Evolutionary conservation across 2,113 vertebrate genomes (phyloP).

Genomic region (Proterorhinus semilunaris): DNA sequence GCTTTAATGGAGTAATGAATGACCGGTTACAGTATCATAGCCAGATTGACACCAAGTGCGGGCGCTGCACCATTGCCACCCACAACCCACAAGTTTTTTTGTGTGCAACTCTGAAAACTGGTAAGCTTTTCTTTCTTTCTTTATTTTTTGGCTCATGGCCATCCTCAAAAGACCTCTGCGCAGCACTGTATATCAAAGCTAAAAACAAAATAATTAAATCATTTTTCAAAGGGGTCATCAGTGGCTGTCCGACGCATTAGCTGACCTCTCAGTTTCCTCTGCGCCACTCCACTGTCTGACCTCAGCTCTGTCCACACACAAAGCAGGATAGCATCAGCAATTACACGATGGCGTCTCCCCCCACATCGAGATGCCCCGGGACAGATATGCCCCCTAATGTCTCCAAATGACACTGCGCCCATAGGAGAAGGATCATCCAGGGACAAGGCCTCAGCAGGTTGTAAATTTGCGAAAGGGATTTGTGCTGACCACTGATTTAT

Average conservation of each 20-base stretch:
- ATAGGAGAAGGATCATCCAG: background rate
- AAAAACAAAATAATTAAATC: conserved; percentile 32
- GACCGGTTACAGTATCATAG: no score
- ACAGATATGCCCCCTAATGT: conserved; percentile 48
- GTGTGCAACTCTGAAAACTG: no score
- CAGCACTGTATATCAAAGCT: background rate
- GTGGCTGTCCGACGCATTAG: conserved; percentile 42
- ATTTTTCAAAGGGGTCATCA: conserved; percentile 25
- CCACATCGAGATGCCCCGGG: conserved; percentile 37
- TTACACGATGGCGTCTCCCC: conserved; percentile 55
- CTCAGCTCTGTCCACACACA: conserved; percentile 28
- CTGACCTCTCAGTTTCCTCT: conserved; percentile 45
- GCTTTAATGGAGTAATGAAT: no score
- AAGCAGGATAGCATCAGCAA: conserved; percentile 70
- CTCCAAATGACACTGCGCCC: conserved; percentile 29
- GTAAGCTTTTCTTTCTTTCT: background rate
- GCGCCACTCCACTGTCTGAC: conserved; percentile 29
- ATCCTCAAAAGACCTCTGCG: background rate
- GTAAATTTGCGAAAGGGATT: background rate
- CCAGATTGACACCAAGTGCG: no score
- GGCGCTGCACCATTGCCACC: no score
- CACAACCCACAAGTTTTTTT: no score
- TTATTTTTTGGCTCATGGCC: background rate
- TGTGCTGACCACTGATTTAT: background rate
- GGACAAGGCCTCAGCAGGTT: background rate